phyloP scores from a whole-genome alignment of 2,797 vertebrate species.

The Borostomias antarcticus region DNA sequence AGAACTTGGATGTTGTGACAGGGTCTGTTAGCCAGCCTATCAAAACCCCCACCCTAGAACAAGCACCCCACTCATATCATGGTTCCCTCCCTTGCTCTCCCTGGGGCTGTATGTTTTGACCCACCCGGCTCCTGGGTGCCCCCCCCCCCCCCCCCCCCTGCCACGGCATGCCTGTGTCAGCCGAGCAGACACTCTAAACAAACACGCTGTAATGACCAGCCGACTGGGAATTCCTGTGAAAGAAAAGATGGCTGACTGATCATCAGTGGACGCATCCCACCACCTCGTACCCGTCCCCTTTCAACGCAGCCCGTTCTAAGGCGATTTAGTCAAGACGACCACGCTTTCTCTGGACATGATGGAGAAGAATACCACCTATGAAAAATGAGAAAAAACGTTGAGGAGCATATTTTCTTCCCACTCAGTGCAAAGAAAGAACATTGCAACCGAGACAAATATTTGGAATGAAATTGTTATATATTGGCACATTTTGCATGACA shows the following conservation, averaged over 20 bases:
- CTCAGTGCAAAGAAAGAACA: background rate
- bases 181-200: constrained; percentile 51
- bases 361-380: too few species aligned
- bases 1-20: background rate
- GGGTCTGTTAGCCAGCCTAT: background rate
- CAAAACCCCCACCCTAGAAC: background rate
- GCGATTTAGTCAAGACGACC: constrained; percentile 7
- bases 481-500: too few species aligned
- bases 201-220: constrained; percentile 48
- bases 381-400: constrained; percentile 16
- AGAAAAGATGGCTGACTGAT: constrained; percentile 29
- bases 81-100: constrained; percentile 15
- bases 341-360: too few species aligned
- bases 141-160: background rate
- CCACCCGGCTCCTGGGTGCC: constrained; percentile 10
- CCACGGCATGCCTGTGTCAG: constrained; percentile 44
- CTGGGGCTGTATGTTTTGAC: constrained; percentile 14
- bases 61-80: background rate
- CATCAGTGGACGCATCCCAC: constrained; percentile 27
- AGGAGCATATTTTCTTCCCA: background rate
- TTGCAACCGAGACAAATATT: too few species aligned
- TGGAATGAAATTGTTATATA: too few species aligned
- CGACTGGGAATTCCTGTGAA: constrained; percentile 26
- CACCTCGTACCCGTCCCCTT: constrained; percentile 1
- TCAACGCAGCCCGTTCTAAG: background rate